Conservation (phyloP, 1,140 invertebrate species). For the Lepidurus arcticus region DNA sequence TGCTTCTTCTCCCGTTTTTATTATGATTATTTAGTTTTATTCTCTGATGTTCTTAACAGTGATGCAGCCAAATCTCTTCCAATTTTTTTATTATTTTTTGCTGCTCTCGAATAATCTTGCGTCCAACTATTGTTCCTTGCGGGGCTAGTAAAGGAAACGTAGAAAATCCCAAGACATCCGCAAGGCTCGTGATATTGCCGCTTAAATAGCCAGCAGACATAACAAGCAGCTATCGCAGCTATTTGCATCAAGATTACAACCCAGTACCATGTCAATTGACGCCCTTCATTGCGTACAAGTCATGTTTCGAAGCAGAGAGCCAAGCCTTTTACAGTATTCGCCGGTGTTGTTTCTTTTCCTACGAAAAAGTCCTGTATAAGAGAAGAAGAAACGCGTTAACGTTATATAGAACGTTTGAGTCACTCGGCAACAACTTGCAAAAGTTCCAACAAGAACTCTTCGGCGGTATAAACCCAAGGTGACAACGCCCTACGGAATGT, state of each 20-base stretch:
- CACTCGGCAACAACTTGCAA: too few species aligned
- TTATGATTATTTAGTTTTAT: neutral
- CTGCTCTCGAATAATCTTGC: too few species aligned
- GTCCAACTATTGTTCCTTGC: too few species aligned
- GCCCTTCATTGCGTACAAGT: neutral
- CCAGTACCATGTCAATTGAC: conserved; percentile 9
- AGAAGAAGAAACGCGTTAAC: too few species aligned
- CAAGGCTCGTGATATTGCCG: neutral
- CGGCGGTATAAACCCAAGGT: neutral
- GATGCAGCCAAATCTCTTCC: too few species aligned
- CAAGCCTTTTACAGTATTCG: neutral
- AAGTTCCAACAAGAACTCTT: too few species aligned
- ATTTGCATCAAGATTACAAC: neutral
- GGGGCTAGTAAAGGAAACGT: too few species aligned
- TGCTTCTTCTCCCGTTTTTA: neutral
- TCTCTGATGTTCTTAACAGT: neutral
- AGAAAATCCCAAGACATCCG: too few species aligned
- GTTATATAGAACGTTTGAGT: too few species aligned
- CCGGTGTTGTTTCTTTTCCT: too few species aligned
- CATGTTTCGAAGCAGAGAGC: neutral
- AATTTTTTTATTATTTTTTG: too few species aligned
- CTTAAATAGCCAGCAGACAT: neutral
- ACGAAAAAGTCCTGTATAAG: neutral
- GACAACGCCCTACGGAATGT: conserved; percentile 5
- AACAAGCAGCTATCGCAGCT: neutral